These are phyloP conservation scores for Maccullochella peelii DNA, from an alignment of 2,113 vertebrate genomes.

Conservation along the genomic window DNA sequence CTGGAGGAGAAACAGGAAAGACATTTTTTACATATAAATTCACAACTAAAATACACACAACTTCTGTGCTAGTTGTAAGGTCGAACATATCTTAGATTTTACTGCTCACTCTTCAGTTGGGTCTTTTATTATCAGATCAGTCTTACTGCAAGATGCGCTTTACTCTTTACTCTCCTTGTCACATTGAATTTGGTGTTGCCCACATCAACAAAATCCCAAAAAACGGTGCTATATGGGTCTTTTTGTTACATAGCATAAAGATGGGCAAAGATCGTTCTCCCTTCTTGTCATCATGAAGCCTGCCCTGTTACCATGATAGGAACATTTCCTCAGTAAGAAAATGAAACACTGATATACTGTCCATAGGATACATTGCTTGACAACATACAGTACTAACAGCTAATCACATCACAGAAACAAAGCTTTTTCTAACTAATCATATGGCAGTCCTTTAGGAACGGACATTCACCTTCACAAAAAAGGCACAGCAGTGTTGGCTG, in stretches of 20 bases:
- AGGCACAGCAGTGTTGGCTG: too few relatives aligned
- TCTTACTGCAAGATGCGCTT: neutral
- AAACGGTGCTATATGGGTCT: neutral
- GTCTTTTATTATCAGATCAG: neutral
- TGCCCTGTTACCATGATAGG: neutral
- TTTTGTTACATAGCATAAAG: neutral
- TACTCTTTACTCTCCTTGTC: neutral
- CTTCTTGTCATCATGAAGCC: neutral
- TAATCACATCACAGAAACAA: neutral
- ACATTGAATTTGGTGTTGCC: neutral
- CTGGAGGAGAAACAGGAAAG: conserved; percentile 72
- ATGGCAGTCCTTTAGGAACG: too few relatives aligned
- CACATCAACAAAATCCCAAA: neutral
- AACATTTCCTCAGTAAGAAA: too few relatives aligned
- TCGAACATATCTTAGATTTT: neutral
- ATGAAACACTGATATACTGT: too few relatives aligned
- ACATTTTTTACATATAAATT: neutral
- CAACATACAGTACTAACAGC: too few relatives aligned
- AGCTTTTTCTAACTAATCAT: neutral
- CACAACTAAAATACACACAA: neutral
- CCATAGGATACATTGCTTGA: too few relatives aligned
- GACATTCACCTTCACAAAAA: too few relatives aligned
- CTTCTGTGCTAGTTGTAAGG: neutral
- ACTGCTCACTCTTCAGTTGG: neutral
- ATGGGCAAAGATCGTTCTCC: neutral